Base-by-base conservation (phyloP, 2,113 vertebrate genomes). In the Ameiurus melas region DNA sequence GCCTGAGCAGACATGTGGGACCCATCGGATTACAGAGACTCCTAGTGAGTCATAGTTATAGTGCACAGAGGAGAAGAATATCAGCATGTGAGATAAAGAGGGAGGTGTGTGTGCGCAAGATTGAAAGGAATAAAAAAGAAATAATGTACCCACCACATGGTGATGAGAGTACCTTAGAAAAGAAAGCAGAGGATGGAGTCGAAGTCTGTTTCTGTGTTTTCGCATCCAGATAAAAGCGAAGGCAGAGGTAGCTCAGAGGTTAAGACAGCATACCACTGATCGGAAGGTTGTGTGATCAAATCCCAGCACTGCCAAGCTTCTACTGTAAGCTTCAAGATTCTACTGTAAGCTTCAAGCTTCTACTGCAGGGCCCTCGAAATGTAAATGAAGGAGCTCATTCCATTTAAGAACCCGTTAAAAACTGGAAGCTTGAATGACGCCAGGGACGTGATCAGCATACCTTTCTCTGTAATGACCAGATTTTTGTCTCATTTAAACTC, bases 51-150 rank as follows among this genome's bases (percentile, higher is more conserved):
- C 73, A 86, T 36, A 73, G 84, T 82, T 89, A 86, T 81, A 68
- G 89, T 39, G 89, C 87, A 66, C 30, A 1, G 79, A 87, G 86
- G 51, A 30, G 58, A 20, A 66, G 77, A 66, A 39, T 27, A 55
- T 64, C 60, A 87, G 78, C 30, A 39, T 66, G 85, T 53, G 22
- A 20, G 33, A 62, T 43, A 60, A 64, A 60, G 62, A 27, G 53
- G 43, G n/a, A 89, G 60, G 83, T n/a, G 88, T 92, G 83, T 89
- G 86, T 91, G 87, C 89, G 85, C 87, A 91, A 88, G 14, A 85
- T 90, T 91, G 90, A 88, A 89, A 92, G 16, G 12, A 13, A 17
- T 13, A 55, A 33, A 22, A 17, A 30, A 53, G 25, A 13, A 22
- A 13, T 43, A 20, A n/a, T 8, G 36, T n/a, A 43, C 55, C 73